Evolutionary conservation across 1,140 invertebrate genomes (phyloP).

Genomic region (Venustaconcha ellipsiformis): DNA sequence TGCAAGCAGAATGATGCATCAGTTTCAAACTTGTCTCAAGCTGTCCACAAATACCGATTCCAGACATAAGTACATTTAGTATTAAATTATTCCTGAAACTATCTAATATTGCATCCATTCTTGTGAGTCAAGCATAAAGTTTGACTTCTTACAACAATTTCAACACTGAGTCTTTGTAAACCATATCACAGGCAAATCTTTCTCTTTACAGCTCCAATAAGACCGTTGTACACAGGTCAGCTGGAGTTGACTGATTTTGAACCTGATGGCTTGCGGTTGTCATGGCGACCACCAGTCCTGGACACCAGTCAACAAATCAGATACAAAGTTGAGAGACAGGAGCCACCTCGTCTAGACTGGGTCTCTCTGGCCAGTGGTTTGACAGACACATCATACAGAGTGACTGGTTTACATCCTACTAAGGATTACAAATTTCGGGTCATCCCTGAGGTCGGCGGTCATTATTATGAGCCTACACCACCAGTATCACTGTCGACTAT

Average conservation of each 20-base stretch:
- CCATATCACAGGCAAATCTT: too few relatives aligned
- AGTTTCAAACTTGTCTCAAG: too few relatives aligned
- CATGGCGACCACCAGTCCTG: constrained; percentile 48
- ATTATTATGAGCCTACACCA: constrained; percentile 54
- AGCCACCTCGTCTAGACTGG: constrained; percentile 54
- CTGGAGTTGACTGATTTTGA: constrained; percentile 36
- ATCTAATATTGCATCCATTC: too few relatives aligned
- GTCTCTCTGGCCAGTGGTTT: constrained; percentile 47
- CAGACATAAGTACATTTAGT: too few relatives aligned
- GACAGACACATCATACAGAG: constrained; percentile 48
- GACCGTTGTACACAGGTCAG: too few relatives aligned
- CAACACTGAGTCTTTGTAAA: too few relatives aligned
- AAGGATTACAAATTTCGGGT: constrained; percentile 57
- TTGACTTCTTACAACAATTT: too few relatives aligned
- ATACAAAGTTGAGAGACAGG: constrained; percentile 57
- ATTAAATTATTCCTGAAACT: too few relatives aligned
- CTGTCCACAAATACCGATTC: too few relatives aligned
- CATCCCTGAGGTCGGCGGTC: constrained; percentile 82
- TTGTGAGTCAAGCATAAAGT: too few relatives aligned
- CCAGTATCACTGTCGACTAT: constrained; percentile 53
- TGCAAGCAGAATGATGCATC: too few relatives aligned
- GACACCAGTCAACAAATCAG: constrained; percentile 38
- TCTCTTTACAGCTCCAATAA: too few relatives aligned
- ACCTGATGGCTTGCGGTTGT: constrained; percentile 50
- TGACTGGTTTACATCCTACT: constrained; percentile 48